Conservation (phyloP, 2,888 invertebrate genomes). For the Platycheirus albimanus region DNA sequence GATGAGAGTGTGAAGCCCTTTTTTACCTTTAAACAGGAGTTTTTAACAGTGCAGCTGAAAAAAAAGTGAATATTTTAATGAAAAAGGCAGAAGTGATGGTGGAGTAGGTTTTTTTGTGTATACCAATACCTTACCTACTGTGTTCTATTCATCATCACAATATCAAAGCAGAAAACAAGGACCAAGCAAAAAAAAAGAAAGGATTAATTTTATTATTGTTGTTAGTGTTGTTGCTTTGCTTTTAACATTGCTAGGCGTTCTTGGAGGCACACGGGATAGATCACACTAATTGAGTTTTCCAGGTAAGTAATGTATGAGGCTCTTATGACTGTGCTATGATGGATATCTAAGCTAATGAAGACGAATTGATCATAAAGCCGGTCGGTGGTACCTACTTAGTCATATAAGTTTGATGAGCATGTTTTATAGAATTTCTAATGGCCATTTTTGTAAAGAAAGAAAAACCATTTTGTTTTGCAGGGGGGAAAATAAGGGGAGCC, state of each 20-base stretch:
- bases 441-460: conserved; percentile 10
- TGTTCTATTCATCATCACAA: conserved; percentile 44
- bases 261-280: conserved; percentile 27
- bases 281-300: conserved; percentile 62
- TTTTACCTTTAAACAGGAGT: conserved; percentile 27
- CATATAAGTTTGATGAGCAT: conserved; percentile 20
- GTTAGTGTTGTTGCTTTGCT: conserved; percentile 1
- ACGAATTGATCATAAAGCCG: conserved; percentile 62
- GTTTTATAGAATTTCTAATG: conserved; percentile 19
- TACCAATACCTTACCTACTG: no score
- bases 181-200: conserved; percentile 27
- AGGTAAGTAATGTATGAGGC: conserved; percentile 53
- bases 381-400: conserved; percentile 1
- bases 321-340: conserved; percentile 28
- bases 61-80: conserved; percentile 67
- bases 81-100: conserved; percentile 37
- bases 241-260: conserved; percentile 3
- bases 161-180: conserved; percentile 16
- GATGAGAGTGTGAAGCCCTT: conserved; percentile 43
- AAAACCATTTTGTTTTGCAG: not conserved
- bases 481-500: not conserved
- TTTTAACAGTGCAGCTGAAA: conserved; percentile 41
- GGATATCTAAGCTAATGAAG: conserved; percentile 43
- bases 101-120: conserved; percentile 43
- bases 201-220: conserved; percentile 59